These are phyloP conservation scores for Chalcis sispes DNA, from an alignment of 2,888 invertebrate species.

Conservation along the genomic window DNA sequence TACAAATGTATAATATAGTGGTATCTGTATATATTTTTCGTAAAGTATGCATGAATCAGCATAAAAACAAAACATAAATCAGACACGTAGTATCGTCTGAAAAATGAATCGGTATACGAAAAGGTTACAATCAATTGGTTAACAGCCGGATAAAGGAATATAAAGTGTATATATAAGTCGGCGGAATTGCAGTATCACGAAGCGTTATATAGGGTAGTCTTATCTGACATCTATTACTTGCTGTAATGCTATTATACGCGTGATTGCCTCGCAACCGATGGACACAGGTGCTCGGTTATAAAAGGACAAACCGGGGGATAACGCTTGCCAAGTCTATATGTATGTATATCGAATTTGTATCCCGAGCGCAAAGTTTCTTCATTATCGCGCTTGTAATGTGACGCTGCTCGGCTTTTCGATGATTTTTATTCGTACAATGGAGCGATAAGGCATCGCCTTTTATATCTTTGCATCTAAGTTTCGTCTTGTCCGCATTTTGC, in stretches of 20 bases:
- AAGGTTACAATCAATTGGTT: slow-evolving; percentile 40
- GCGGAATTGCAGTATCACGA: slow-evolving; percentile 53
- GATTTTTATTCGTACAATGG: too few relatives aligned
- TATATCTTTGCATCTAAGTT: too few relatives aligned
- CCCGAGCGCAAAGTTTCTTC: slow-evolving; percentile 39
- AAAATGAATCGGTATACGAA: slow-evolving; percentile 33
- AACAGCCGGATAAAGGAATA: slow-evolving; percentile 12
- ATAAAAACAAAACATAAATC: not conserved
- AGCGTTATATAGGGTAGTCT: slow-evolving; percentile 49
- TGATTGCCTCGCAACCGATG: slow-evolving; percentile 45
- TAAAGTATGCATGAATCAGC: not conserved
- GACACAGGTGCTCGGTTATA: slow-evolving; percentile 46
- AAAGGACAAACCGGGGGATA: slow-evolving; percentile 30
- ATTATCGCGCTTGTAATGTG: slow-evolving; percentile 32
- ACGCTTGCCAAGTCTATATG: not conserved
- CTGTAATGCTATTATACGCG: slow-evolving; percentile 53
- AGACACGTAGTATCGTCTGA: not conserved
- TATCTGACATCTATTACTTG: slow-evolving; percentile 59
- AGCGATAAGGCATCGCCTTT: too few relatives aligned
- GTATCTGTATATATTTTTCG: not conserved
- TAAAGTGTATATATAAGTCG: not conserved
- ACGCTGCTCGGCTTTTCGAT: not conserved
- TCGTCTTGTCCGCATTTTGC: too few relatives aligned
- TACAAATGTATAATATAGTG: too few relatives aligned
- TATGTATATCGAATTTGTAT: not conserved